phyloP scores from a whole-genome alignment of 1,140 invertebrate genomes.

The Trichomalopsis sarcophagae region DNA sequence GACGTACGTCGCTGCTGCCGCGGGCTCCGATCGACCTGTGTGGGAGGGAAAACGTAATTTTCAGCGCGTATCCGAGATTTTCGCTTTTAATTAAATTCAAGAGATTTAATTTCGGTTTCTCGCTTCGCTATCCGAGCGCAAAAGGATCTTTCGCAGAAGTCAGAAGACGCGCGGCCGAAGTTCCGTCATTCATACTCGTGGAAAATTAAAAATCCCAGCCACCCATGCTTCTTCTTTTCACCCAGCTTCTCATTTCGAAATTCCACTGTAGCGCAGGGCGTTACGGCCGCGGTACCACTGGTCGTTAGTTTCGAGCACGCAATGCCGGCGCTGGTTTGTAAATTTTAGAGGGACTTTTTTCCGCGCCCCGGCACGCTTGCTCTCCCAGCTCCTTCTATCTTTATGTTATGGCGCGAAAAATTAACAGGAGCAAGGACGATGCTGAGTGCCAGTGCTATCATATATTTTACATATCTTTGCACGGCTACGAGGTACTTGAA shows the following conservation, averaged over 20 bases:
- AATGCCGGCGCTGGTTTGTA: background rate
- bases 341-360: background rate
- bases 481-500: background rate
- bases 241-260: background rate
- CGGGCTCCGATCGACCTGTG: no score
- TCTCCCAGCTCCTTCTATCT: background rate
- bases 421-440: background rate
- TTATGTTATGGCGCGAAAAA: background rate
- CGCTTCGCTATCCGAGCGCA: no score
- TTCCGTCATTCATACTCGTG: background rate
- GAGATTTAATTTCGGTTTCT: no score
- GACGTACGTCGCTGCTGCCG: no score
- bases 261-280: background rate
- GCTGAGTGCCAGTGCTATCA: background rate
- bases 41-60: background rate
- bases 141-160: background rate
- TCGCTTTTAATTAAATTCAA: no score
- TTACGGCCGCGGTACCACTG: background rate
- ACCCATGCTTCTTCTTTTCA: background rate
- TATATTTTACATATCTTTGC: background rate
- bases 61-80: background rate
- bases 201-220: constrained; percentile 6
- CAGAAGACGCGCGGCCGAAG: background rate
- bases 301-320: background rate
- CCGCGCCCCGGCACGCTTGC: no score